Base-by-base conservation (phyloP, 2,888 invertebrate species). In the Axea sp. region DNA sequence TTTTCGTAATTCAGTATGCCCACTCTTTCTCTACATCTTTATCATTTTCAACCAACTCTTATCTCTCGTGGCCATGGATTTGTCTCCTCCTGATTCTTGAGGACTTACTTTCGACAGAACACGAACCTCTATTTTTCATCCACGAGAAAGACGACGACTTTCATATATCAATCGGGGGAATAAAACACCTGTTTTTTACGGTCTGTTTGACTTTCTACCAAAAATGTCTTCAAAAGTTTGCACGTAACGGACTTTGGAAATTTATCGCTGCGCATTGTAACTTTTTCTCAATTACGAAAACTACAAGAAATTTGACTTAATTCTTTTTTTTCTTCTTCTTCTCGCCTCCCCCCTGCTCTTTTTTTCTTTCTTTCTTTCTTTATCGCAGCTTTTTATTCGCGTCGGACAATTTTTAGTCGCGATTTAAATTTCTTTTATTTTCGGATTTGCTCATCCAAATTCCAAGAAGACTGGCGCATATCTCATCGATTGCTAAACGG, bases 171-270 rank as follows among this genome's bases (percentile, higher is more conserved):
- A 55, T 55, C 12, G n/a, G 19, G 12, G 8, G 31, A 41, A 55
- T 55, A 55, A 55, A 55, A 41, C 53, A 41, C 41, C 22, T 31
- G 41, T 8, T 26, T 39, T 53, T 53, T 39, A 28, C 39, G 28
- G 28, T 17, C 28, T 39, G 37, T 39, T 53, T 53, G 17, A 53
- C 19, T 53, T 53, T 17, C 28, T 24, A 11, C 11, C 19, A 15
- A 51, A 28, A 28, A 53, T 53, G 17, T 14, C 24, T 9, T 22
- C 15, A 33, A 12, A 51, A 28, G 28, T 28, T 37, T 26, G 9
- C 9, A 14, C 11, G 26, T 28, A 37, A 53, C 33, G 9, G 26
- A 51, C 26, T 37, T 37, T 0, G 2, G 8, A 26, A 12, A 37
- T 51, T 51, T 51, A 51, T 51, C 11, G 37, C 7, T 12, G 5